These are phyloP conservation scores for Chrysodeixis includens DNA, from an alignment of 2,888 invertebrate species.

Conservation along the genomic window DNA sequence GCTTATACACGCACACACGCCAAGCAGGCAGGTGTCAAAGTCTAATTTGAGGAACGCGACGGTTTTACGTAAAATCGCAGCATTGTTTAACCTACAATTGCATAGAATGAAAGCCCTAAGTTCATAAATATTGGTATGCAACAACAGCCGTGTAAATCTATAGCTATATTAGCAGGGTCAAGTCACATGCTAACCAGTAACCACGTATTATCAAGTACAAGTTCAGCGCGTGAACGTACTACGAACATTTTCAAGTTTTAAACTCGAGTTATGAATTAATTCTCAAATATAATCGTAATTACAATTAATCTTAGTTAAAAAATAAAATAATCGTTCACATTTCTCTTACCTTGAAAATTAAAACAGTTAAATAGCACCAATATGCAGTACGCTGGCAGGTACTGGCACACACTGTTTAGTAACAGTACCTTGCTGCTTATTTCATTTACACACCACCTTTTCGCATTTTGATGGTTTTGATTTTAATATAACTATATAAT, in stretches of 20 bases:
- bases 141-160: slow-evolving; percentile 6
- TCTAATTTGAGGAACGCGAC: slow-evolving; percentile 75
- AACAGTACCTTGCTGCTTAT: slow-evolving; percentile 66
- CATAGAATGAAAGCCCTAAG: neutral
- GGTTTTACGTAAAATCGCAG: slow-evolving; percentile 63
- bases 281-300: neutral
- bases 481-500: neutral
- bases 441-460: slow-evolving; percentile 59
- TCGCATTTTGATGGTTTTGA: slow-evolving; percentile 39
- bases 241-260: neutral
- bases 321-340: slow-evolving; percentile 11
- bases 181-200: slow-evolving; percentile 63
- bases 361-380: slow-evolving; percentile 45
- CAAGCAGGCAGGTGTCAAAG: slow-evolving; percentile 83
- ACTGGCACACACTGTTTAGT: slow-evolving; percentile 57
- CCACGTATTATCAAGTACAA: slow-evolving; percentile 5
- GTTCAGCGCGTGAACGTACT: slow-evolving; percentile 1
- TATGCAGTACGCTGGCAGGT: slow-evolving; percentile 54
- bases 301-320: neutral
- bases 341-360: slow-evolving; percentile 47
- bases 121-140: neutral
- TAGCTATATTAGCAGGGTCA: slow-evolving; percentile 24
- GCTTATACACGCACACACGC: slow-evolving; percentile 72
- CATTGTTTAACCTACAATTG: slow-evolving; percentile 13
- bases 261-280: neutral